Base-by-base conservation (phyloP, 1,140 invertebrate species). In the Ylistrum balloti region DNA sequence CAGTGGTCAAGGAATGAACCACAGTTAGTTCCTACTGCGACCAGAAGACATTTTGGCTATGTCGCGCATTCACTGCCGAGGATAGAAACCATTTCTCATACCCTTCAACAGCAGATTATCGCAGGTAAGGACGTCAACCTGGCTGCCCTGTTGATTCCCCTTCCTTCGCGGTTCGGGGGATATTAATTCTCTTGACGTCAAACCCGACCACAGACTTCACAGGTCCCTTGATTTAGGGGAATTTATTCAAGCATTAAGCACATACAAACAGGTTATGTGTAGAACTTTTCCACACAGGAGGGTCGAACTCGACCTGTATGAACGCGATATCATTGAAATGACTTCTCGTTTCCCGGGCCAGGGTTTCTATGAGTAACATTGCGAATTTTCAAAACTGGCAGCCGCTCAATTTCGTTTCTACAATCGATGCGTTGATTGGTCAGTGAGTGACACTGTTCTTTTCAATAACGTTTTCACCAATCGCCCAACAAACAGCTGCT, bases 361-460 rank as follows among this genome's bases (percentile, higher is more conserved):
- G n/a, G n/a, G n/a, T 17, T 92, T 91, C 33, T 91, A 92, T 38
- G 88, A 91, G 35, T 91, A 92, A 45, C 92, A 92, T 90, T 88
- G 87, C 45, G 0, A 33, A 20, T 90, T 92, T 87, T 85, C 48
- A 11, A 41, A n/a, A 0, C 34, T 48, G 10, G 88, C 90, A 15
- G 90, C 88, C 0, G 38, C 92, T 0, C 34, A 85, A 34, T 33
- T 92, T 0, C 20, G 33, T 0, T 89, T 56, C 33, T 86, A 85
- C 15, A 90, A 85, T 22, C 38, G 89, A 20, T 56, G 17, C 3
- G 85, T 90, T 0, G 89, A 90, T n/a, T 90, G 89, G 89, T 90
- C 89, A 0, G 74, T 90, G 13, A 20, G 41, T 3, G 87, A 90
- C 48, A 48, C 11, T 1, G 1, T 48, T 48, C 22, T 48, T n/a